Evolutionary conservation across 2,797 vertebrate species (phyloP).

Genomic region (Lagodon rhomboides): DNA sequence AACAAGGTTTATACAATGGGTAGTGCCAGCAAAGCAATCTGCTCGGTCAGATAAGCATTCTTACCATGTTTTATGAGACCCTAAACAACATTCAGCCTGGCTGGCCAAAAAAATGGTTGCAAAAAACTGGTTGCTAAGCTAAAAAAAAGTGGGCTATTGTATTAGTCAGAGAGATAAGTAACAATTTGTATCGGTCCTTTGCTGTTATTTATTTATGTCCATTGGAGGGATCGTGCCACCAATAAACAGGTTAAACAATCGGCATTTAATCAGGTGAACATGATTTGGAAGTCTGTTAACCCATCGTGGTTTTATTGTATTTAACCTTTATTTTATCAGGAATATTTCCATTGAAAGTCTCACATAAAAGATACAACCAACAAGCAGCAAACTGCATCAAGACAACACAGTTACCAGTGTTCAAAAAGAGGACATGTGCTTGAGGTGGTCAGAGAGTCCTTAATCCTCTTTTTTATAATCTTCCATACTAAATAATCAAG

Average conservation of each 20-base stretch:
- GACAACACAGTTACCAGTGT: too few species aligned
- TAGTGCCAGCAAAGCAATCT: conserved; percentile 56
- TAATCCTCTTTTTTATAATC: too few species aligned
- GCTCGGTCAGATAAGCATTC: conserved; percentile 61
- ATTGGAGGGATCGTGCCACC: background rate
- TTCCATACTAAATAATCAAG: too few species aligned
- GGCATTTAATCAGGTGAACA: too few species aligned
- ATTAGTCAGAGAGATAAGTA: conserved; percentile 12
- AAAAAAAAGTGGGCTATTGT: conserved; percentile 23
- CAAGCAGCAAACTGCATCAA: too few species aligned
- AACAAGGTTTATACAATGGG: conserved; percentile 62
- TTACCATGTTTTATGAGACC: conserved; percentile 54
- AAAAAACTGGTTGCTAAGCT: conserved; percentile 39
- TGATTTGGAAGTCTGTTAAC: too few species aligned
- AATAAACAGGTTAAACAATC: background rate
- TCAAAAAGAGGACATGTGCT: too few species aligned
- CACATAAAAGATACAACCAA: too few species aligned
- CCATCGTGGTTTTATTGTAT: too few species aligned
- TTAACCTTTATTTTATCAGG: too few species aligned
- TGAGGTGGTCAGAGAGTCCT: too few species aligned
- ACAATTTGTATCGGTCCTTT: background rate
- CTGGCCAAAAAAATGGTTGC: conserved; percentile 31
- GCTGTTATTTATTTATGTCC: conserved; percentile 2
- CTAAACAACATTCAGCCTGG: conserved; percentile 39
- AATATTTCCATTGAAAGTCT: too few species aligned